Conservation (phyloP, 1,140 invertebrate genomes). For the Dendroctonus ponderosae region DNA sequence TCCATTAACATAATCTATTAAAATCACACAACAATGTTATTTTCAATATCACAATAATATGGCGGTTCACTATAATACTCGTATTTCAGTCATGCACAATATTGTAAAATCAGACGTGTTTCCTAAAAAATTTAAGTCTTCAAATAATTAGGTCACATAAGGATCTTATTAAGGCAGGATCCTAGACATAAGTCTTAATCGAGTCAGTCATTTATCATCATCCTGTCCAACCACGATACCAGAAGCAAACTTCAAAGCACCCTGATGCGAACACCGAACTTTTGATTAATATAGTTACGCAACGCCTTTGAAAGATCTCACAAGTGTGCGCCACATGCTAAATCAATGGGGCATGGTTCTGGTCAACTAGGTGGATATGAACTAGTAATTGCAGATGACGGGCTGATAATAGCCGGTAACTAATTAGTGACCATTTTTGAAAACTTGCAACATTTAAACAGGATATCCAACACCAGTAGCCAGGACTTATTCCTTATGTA, state of each 20-base stretch:
- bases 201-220: conserved; percentile 20
- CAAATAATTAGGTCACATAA: conserved; percentile 1
- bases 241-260: conserved; percentile 8
- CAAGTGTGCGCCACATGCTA: conserved; percentile 26
- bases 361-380: neutral
- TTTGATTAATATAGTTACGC: conserved; percentile 28
- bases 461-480: too few relatives aligned
- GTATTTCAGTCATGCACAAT: too few relatives aligned
- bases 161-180: conserved; percentile 1
- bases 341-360: neutral
- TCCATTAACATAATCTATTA: too few relatives aligned
- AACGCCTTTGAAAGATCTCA: conserved; percentile 11
- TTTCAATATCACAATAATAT: too few relatives aligned
- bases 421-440: too few relatives aligned
- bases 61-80: too few relatives aligned
- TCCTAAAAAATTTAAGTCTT: too few relatives aligned
- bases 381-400: neutral
- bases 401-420: too few relatives aligned
- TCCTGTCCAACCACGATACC: conserved; percentile 6
- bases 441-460: too few relatives aligned
- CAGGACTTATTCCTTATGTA: too few relatives aligned
- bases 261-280: neutral
- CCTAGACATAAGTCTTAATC: conserved; percentile 1
- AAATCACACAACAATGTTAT: too few relatives aligned
- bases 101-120: too few relatives aligned